These are phyloP conservation scores for Acrocephalus scirpaceus DNA, from an alignment of 2,797 vertebrate species.

Conservation along the genomic window DNA sequence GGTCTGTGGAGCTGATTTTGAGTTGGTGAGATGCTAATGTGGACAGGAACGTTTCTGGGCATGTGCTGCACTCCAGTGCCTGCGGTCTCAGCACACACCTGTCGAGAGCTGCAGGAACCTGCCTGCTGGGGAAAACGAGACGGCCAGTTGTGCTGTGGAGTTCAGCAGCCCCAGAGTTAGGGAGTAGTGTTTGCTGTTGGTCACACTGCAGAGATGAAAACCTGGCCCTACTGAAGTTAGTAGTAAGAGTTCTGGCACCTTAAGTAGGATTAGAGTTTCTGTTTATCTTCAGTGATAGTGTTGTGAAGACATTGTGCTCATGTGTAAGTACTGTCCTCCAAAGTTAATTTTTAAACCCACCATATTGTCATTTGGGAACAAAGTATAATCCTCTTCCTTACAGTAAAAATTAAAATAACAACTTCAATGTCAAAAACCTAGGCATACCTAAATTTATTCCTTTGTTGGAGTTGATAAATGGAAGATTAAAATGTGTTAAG, in stretches of 20 bases:
- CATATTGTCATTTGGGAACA: background rate
- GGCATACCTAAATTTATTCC: background rate
- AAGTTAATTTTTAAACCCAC: background rate
- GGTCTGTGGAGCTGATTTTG: background rate
- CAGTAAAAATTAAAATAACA: background rate
- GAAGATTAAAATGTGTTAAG: background rate
- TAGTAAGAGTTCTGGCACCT: background rate
- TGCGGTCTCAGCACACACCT: background rate
- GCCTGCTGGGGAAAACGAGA: background rate
- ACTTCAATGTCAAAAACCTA: background rate
- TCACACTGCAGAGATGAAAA: background rate
- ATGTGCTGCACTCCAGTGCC: background rate
- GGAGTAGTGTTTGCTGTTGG: background rate
- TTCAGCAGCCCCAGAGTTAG: background rate
- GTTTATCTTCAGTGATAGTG: background rate
- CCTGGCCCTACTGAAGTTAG: background rate
- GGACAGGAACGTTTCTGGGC: background rate
- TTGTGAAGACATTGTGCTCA: background rate
- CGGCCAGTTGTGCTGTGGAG: fast-evolving
- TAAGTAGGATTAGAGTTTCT: background rate
- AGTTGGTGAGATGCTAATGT: background rate
- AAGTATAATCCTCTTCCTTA: background rate
- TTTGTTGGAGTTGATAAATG: background rate
- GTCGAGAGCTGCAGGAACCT: background rate
- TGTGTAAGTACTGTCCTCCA: background rate